Base-by-base conservation (phyloP, 2,797 vertebrate genomes). In the Huso huso region DNA sequence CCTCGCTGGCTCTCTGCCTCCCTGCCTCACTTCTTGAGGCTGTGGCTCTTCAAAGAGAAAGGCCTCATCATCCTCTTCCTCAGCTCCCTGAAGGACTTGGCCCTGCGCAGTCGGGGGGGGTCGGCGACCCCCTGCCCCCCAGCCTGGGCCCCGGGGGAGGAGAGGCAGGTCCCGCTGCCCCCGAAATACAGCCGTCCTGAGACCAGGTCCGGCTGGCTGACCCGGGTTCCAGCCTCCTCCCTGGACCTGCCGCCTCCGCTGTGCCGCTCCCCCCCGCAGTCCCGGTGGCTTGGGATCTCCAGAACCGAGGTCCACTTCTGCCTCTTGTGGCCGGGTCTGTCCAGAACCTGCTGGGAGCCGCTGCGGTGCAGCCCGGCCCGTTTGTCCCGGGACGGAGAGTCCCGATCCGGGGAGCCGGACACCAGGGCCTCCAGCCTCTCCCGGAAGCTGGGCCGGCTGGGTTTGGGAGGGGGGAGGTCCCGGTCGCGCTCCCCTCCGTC, bases 81-180 rank as follows among this genome's bases (percentile, higher is more conserved):
- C 70, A 93, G 82, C 79, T 93, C 91, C 64, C 88, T 87, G 69
- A 93, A 82, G 0, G 91, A 92, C n/a, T 84, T 80, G 60, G 90
- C 90, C 59, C 91, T 66, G 7, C 64, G 68, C 3, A 73, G 68
- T 50, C 69, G 68, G 52, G 52, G 23, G 23, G 23, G 23, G 2
- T 37, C 23, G 23, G 3, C 52, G 0, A 3, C 6, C 52, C 6
- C 52, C n/a, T 55, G 9, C 9, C 4, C 52, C 9, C 52, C 6
- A 53, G 48, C 52, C 55, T 52, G 10, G 64, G n/a, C 7, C 23
- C 10, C 0, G 13, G 90, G 85, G 2, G 84, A 0, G 65, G 70
- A 82, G 63, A 87, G 73, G 3, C 89, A 85, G 60, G 81, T 87
- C 63, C 76, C 87, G 82, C 83, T 91, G 72, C 85, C 86, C 60